phyloP scores from a whole-genome alignment of 2,797 vertebrate genomes.

The Acanthurus lineatus region DNA sequence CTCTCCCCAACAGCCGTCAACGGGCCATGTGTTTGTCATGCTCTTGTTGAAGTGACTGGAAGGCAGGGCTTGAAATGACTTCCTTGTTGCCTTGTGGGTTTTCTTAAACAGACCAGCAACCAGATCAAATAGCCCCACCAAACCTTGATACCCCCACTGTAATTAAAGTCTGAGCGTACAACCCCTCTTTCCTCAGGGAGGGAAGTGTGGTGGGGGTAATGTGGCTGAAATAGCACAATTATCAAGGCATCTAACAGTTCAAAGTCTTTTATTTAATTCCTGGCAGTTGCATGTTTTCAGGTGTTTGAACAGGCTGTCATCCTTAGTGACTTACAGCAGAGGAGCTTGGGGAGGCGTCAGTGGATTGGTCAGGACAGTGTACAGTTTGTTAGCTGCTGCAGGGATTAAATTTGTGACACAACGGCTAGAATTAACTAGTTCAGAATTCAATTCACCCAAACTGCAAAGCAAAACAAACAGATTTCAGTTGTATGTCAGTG shows the following conservation, averaged over 20 bases:
- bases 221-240: slow-evolving; percentile 55
- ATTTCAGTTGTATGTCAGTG: background rate
- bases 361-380: slow-evolving; percentile 36
- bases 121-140: slow-evolving; percentile 65
- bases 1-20: slow-evolving; percentile 31
- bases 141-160: slow-evolving; percentile 52
- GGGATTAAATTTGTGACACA: background rate
- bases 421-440: background rate
- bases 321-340: background rate
- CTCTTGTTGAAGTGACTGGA: slow-evolving; percentile 66
- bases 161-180: slow-evolving; percentile 65
- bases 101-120: slow-evolving; percentile 67
- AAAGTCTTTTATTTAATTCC: slow-evolving; percentile 10
- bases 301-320: slow-evolving; percentile 20
- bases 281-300: slow-evolving; percentile 28
- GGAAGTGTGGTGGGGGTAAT: slow-evolving; percentile 31
- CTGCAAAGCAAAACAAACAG: too few species aligned
- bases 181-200: slow-evolving; percentile 50
- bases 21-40: slow-evolving; percentile 67
- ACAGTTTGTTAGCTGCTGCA: slow-evolving; percentile 26
- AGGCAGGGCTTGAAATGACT: slow-evolving; percentile 60
- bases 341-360: slow-evolving; percentile 1
- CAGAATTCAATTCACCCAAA: background rate
- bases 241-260: slow-evolving; percentile 43
- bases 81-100: slow-evolving; percentile 66